A percentile compares a stretch with the other conserved stretches of the same genome.
Conservation (phyloP, 1,140 invertebrate species). For the Saccostrea echinata region DNA sequence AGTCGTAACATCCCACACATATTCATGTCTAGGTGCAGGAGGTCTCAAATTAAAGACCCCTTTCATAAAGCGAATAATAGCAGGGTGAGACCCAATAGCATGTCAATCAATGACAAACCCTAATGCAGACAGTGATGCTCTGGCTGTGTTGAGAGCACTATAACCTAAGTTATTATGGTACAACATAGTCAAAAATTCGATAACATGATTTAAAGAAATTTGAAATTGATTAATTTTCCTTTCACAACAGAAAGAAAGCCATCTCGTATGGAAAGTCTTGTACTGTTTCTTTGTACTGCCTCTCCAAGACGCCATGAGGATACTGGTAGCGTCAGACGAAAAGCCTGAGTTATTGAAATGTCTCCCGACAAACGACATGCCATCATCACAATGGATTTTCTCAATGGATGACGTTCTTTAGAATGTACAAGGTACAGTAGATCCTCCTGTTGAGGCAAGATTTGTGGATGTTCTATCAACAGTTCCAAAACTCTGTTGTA, state of each 20-base stretch:
- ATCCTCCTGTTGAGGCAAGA: conserved; percentile 6
- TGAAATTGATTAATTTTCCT: no score
- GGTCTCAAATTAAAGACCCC: conserved; percentile 56
- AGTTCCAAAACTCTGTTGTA: conserved; percentile 45
- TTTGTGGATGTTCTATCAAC: conserved; percentile 43
- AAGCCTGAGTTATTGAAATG: conserved; percentile 44
- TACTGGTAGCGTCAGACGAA: conserved; percentile 46
- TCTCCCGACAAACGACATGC: no score
- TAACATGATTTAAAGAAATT: conserved; percentile 42
- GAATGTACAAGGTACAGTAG: conserved; percentile 9
- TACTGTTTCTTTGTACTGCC: conserved; percentile 52
- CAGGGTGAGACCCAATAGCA: conserved; percentile 50
- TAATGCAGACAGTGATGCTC: conserved; percentile 50
- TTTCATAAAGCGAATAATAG: conserved; percentile 56
- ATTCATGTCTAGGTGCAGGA: conserved; percentile 40
- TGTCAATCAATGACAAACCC: conserved; percentile 40
- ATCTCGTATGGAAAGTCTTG: conserved; percentile 31
- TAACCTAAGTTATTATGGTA: conserved; percentile 50
- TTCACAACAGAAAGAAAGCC: no score
- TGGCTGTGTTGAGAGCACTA: conserved; percentile 56
- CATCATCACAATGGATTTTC: no score
- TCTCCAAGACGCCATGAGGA: conserved; percentile 55
- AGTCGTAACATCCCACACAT: conserved; percentile 58
- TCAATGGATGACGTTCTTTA: conserved; percentile 42
- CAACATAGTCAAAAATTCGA: conserved; percentile 51